A percentile compares a stretch with the other conserved stretches of the same genome.
Evolutionary conservation across 2,888 invertebrate species (phyloP).

Genomic region (Mythimna pallens): DNA sequence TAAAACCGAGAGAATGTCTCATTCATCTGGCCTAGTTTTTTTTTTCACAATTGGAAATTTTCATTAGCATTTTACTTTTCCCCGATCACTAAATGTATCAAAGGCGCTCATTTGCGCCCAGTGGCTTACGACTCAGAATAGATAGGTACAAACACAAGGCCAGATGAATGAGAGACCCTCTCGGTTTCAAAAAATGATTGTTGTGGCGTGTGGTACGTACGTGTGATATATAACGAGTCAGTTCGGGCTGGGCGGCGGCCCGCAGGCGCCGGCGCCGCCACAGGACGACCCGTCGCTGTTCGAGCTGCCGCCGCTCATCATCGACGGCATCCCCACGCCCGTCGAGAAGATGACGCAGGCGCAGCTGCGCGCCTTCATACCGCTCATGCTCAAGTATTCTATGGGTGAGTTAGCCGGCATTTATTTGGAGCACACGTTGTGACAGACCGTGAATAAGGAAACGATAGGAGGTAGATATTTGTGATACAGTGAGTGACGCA

Average conservation of each 20-base stretch:
- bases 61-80: no score
- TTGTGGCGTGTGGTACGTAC: background rate
- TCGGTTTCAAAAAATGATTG: no score
- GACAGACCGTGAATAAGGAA: background rate
- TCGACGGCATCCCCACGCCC: constrained; percentile 99
- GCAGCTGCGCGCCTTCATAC: constrained; percentile 98
- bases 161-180: no score
- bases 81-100: no score
- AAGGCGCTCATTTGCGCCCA: no score
- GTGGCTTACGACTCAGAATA: no score
- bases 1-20: no score
- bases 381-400: constrained; percentile 94
- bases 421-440: background rate
- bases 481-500: background rate
- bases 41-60: no score
- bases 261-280: constrained; percentile 88
- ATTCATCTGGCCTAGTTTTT: no score
- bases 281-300: constrained; percentile 98
- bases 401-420: constrained; percentile 89
- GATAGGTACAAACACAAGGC: no score
- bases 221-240: constrained; percentile 76
- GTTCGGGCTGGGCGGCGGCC: constrained; percentile 87
- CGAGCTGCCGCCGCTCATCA: constrained; percentile 98
- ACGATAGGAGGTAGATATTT: background rate
- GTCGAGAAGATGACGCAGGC: constrained; percentile 99